Conservation (phyloP, 2,113 vertebrate genomes). For the Toxostoma redivivum region DNA sequence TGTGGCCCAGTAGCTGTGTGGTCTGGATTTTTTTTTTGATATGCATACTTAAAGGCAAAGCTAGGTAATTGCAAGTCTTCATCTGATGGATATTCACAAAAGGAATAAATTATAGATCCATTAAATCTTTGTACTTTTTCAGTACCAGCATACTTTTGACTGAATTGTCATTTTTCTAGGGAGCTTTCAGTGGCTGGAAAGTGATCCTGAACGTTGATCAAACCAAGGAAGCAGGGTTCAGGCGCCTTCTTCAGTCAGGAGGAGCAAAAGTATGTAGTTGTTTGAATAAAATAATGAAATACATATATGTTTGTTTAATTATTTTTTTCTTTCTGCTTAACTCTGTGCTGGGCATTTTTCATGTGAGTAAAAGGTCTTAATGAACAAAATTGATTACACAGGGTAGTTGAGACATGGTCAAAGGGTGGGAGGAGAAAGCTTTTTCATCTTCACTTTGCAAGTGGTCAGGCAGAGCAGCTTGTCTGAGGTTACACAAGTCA, state of each 20-base stretch:
- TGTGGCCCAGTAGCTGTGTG: neutral
- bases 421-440: neutral
- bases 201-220: constrained; percentile 94
- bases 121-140: neutral
- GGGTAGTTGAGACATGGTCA: neutral
- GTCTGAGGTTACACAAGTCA: neutral
- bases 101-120: neutral
- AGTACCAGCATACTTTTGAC: neutral
- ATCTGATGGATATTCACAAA: neutral
- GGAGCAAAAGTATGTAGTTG: constrained; percentile 83
- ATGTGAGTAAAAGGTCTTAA: neutral
- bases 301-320: neutral
- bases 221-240: constrained; percentile 90
- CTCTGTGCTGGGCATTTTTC: neutral
- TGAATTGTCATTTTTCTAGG: constrained; percentile 69
- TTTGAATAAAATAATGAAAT: neutral
- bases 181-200: constrained; percentile 96
- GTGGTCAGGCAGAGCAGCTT: neutral
- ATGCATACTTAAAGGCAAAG: neutral
- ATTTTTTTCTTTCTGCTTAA: neutral
- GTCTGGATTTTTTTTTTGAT: neutral
- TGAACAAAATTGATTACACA: neutral
- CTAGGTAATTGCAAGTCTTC: neutral
- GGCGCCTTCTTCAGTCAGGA: constrained; percentile 91
- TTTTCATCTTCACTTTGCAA: neutral